Evolutionary conservation across 2,113 vertebrate species (phyloP), one percentile per base, ranked within the genome.

Genomic region (Brachypteracias leptosomus): DNA sequence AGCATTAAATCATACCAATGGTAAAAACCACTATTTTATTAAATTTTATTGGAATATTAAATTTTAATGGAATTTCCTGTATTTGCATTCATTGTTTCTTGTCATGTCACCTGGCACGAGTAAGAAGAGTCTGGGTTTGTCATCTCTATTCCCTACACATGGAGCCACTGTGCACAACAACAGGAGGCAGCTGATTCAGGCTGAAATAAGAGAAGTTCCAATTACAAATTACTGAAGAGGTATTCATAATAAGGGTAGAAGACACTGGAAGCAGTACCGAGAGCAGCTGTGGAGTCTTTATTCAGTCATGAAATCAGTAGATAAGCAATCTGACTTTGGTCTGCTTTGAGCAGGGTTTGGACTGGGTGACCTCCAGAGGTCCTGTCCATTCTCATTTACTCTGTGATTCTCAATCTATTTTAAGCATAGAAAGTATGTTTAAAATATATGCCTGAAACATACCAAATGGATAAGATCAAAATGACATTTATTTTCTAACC

Each of bases 261-360:
- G 33, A 40, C 14, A 31, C 15, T 3, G 7, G 10, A 16, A 38
- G 3, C 16, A n/a, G 4, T 0, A 1, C 29, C 25, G 29, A 73
- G 26, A 86, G 40, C 26, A 75, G 29, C 20, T 6, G 1, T 0
- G 0, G 8, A 47, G 36, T 51, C 26, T 55, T 49, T 2, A 1
- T 26, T 44, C 16, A 61, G 20, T 72, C 31, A 44, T 10, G 5
- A 77, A 65, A 77, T 36, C 16, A 59, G 22, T 7, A 40, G 52
- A 26, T 3, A 6, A 68, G 42, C 20, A 87, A 24, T 15, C 7
- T 31, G 33, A 11, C 26, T 16, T 58, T 40, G 14, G 16, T 36
- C 36, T 57, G 54, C 36, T 42, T 59, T 55, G 33, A 78, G 70
- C 28, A 71, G 11, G 13, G 7, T 3, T 31, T 62, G 42, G n/a